A percentile compares a stretch with the other conserved stretches of the same genome.
Evolutionary conservation across 1,140 invertebrate genomes (phyloP).

Genomic region (Galleria mellonella): DNA sequence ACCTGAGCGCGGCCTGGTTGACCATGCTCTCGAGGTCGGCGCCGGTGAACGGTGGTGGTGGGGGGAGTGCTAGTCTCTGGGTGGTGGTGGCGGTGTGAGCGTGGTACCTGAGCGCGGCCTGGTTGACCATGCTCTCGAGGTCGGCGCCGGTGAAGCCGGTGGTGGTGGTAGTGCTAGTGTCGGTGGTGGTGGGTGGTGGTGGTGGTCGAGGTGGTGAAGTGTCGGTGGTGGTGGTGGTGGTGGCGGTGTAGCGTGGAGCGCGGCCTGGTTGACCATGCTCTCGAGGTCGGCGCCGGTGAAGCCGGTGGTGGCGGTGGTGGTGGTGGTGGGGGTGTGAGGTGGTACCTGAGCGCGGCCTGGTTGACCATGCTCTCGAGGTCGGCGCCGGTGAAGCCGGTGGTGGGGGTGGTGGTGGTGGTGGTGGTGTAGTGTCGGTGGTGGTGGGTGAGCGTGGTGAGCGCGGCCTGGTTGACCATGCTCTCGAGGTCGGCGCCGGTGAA

Average conservation of each 20-base stretch:
- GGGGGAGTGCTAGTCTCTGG: too few species aligned
- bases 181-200: too few species aligned
- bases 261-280: background rate
- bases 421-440: too few species aligned
- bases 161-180: too few species aligned
- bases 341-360: background rate
- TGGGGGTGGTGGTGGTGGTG: too few species aligned
- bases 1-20: slow-evolving; percentile 69
- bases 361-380: background rate
- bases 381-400: background rate
- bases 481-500: background rate
- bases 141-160: background rate
- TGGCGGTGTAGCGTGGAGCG: background rate
- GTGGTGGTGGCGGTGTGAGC: too few species aligned
- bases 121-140: background rate
- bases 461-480: background rate
- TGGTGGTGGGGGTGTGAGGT: background rate
- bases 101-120: background rate
- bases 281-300: background rate
- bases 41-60: too few species aligned
- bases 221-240: background rate
- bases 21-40: too few species aligned
- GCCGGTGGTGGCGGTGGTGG: background rate
- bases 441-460: too few species aligned
- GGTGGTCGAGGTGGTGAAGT: slow-evolving; percentile 69